A percentile compares a stretch with the other conserved stretches of the same genome.
Conservation (phyloP, 2,888 invertebrate genomes). For the Ernsta delagoae region DNA sequence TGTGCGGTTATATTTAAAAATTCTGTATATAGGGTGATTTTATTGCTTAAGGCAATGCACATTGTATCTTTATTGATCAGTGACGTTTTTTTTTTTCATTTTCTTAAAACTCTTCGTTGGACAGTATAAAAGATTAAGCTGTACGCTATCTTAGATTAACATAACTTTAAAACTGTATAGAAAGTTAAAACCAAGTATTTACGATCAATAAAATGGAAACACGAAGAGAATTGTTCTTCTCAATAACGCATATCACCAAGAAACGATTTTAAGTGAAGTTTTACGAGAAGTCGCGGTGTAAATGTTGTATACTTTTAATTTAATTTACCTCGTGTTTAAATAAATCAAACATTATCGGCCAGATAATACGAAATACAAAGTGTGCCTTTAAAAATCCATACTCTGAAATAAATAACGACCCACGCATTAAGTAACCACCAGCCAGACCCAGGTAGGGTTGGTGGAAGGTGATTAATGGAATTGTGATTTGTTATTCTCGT, state of each 20-base stretch:
- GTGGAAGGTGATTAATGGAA: too few species aligned
- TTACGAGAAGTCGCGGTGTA: background rate
- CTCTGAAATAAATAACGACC: constrained; percentile 19
- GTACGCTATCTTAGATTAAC: too few species aligned
- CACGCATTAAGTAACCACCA: constrained; percentile 16
- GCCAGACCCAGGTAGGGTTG: constrained; percentile 14
- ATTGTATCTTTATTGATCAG: too few species aligned
- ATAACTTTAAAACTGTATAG: too few species aligned
- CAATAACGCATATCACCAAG: constrained; percentile 7
- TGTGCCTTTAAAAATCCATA: constrained; percentile 25
- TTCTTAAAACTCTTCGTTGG: too few species aligned
- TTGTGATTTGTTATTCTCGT: too few species aligned
- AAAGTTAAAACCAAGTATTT: too few species aligned
- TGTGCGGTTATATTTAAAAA: too few species aligned
- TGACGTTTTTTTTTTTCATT: too few species aligned
- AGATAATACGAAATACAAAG: constrained; percentile 22
- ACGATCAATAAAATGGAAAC: constrained; percentile 16
- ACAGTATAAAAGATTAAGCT: too few species aligned
- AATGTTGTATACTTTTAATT: constrained; percentile 2
- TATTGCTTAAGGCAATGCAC: too few species aligned
- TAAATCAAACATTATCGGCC: constrained; percentile 23
- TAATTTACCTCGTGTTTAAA: constrained; percentile 15
- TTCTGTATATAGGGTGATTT: too few species aligned
- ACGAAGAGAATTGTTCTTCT: constrained; percentile 7
- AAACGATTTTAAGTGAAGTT: background rate